Evolutionary conservation across 2,888 invertebrate species (phyloP).

Genomic region (Athalia rosae): DNA sequence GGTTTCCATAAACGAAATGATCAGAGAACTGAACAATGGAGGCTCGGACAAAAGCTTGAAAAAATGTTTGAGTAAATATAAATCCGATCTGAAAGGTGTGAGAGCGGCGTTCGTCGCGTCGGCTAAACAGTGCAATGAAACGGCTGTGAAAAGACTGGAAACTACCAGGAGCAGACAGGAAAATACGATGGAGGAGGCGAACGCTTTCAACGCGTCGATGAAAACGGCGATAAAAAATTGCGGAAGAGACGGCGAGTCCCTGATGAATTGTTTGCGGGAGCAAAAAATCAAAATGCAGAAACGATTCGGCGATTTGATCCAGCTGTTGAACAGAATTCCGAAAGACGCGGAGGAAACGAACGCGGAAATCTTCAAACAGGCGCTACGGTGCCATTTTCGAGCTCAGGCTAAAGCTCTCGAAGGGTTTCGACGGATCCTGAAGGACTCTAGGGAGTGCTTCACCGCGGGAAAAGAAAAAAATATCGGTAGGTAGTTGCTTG

Average conservation of each 20-base stretch:
- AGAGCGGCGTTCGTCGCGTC: conserved; percentile 30
- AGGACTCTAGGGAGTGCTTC: conserved; percentile 13
- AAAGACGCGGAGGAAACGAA: conserved; percentile 12
- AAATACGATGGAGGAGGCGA: conserved; percentile 33
- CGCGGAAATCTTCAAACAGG: conserved; percentile 6
- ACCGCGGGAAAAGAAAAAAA: neutral
- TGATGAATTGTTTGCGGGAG: conserved; percentile 25
- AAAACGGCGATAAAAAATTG: conserved; percentile 41
- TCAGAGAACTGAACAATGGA: neutral
- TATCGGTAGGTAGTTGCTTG: neutral
- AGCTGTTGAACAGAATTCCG: conserved; percentile 15
- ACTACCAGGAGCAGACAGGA: conserved; percentile 41
- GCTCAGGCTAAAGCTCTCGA: conserved; percentile 22
- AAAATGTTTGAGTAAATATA: conserved; percentile 38
- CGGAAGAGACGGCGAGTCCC: conserved; percentile 31
- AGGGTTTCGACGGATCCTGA: conserved; percentile 15
- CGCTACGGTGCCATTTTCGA: conserved; percentile 16
- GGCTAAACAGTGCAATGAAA: conserved; percentile 47
- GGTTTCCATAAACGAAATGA: conserved; percentile 39
- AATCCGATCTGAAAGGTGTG: conserved; percentile 20
- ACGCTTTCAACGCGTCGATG: conserved; percentile 8
- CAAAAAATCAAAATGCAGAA: conserved; percentile 26
- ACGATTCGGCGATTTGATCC: conserved; percentile 9
- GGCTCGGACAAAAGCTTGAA: neutral
- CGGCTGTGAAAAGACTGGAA: conserved; percentile 29